Base-by-base conservation (phyloP, 2,113 vertebrate genomes). In the Hemibagrus wyckioides region DNA sequence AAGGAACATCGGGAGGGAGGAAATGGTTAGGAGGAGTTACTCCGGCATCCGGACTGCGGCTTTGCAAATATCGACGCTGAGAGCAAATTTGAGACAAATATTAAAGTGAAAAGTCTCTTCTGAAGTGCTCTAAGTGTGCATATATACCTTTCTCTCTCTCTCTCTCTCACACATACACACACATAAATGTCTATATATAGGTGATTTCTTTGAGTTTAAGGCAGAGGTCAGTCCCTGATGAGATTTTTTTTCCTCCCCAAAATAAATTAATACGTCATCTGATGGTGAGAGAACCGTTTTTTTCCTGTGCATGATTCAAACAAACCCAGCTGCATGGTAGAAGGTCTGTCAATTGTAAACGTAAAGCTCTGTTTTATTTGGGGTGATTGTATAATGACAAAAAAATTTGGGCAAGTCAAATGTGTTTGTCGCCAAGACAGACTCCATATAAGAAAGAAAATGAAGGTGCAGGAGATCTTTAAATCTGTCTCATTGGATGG, bases 131-230 rank as follows among this genome's bases (percentile, higher is more conserved):
- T 92, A 90, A 92, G 89, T 92, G 92, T 61, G 9, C 25, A 21
- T 23, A 21, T 57, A 21, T 57, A 59, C 7, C n/a, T n/a, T n/a
- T n/a, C n/a, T n/a, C n/a, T n/a, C n/a, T n/a, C n/a, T n/a, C n/a
- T n/a, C n/a, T n/a, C n/a, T n/a, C n/a, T n/a, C n/a, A 59, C n/a
- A 63, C 13, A 63, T 63, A n/a, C n/a, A 63, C 13, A 63, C 13
- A 63, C 3, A 63, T n/a, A 61, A 11, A 63, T 63, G 17, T 33
- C 30, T 67, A 67, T 33, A 67, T 33, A 67, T 67, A 67, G 15
- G 6, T 33, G 85, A 90, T 93, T 94, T 95, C 91, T 94, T 93
- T 44, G 48, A 86, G 87, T 91, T 95, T 94, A 92, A 93, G 44
- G 75, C 39, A 2, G 81, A 91, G 92, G 94, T 94, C 10, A 19